Evolutionary conservation across 1,140 invertebrate genomes (phyloP).

Genomic region (Lordiphosa mommai): DNA sequence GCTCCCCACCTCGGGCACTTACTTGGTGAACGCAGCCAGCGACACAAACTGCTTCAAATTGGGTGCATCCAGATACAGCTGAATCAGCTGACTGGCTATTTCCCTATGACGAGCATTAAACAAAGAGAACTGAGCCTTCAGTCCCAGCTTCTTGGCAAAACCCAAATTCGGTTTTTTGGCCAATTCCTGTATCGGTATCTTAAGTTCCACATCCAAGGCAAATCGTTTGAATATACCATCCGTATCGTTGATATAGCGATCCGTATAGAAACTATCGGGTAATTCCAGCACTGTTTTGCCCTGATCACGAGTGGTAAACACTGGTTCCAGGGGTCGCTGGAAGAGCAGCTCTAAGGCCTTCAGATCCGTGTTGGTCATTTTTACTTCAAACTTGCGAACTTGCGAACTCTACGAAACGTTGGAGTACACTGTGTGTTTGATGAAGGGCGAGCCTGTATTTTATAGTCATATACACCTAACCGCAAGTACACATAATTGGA

Average conservation of each 20-base stretch:
- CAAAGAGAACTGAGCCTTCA: slow-evolving; percentile 81
- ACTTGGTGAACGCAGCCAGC: slow-evolving; percentile 65
- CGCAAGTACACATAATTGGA: no score
- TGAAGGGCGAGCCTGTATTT: no score
- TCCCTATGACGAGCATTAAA: slow-evolving; percentile 82
- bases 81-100: slow-evolving; percentile 82
- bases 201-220: slow-evolving; percentile 79
- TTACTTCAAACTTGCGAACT: background rate
- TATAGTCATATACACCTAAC: no score
- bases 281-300: slow-evolving; percentile 83
- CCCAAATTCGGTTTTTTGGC: slow-evolving; percentile 58
- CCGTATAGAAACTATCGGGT: slow-evolving; percentile 80
- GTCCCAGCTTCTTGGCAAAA: slow-evolving; percentile 44
- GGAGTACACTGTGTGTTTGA: slow-evolving; percentile 1
- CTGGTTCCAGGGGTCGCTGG: slow-evolving; percentile 83
- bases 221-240: slow-evolving; percentile 81
- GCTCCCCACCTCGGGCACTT: no score
- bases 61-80: slow-evolving; percentile 79
- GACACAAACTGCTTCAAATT: slow-evolving; percentile 64
- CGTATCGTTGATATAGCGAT: slow-evolving; percentile 60
- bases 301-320: slow-evolving; percentile 84
- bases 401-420: background rate
- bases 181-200: slow-evolving; percentile 80
- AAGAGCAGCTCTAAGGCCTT: slow-evolving; percentile 81
- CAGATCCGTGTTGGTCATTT: slow-evolving; percentile 51